These are phyloP conservation scores for Rhagonycha fulva DNA, from an alignment of 2,888 invertebrate species.

Conservation along the genomic window DNA sequence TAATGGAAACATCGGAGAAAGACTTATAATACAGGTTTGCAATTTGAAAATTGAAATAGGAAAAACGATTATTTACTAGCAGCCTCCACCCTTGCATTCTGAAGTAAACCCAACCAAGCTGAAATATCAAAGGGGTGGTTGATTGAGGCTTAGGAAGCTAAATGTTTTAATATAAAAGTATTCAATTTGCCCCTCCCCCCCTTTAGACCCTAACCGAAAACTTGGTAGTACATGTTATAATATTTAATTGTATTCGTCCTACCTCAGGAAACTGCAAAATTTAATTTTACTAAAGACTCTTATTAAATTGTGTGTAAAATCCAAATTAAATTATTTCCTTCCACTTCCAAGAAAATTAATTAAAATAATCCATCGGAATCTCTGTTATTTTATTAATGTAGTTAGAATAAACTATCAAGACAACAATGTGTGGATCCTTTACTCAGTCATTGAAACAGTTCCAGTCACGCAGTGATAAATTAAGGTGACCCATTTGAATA, in stretches of 20 bases:
- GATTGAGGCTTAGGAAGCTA: too few species aligned
- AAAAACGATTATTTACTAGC: too few species aligned
- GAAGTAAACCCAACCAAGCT: too few species aligned
- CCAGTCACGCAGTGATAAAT: slow-evolving; percentile 18
- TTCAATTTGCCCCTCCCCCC: too few species aligned
- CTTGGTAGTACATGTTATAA: too few species aligned
- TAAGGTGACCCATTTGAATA: slow-evolving; percentile 23
- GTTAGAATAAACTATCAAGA: slow-evolving; percentile 6
- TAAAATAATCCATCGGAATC: neutral
- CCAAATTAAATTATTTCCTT: neutral
- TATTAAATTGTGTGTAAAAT: neutral
- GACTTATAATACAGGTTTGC: too few species aligned
- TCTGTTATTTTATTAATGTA: neutral
- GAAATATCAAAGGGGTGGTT: too few species aligned
- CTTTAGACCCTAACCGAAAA: too few species aligned
- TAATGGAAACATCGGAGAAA: too few species aligned
- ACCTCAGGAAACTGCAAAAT: neutral
- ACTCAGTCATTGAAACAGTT: slow-evolving; percentile 17
- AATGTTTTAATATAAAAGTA: too few species aligned
- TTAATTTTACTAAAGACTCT: neutral
- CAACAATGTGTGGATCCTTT: slow-evolving; percentile 17
- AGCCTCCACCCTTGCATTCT: too few species aligned
- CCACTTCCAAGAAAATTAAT: neutral
- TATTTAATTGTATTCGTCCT: neutral
- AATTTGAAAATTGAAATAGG: too few species aligned